These are phyloP conservation scores for Pristis pectinata DNA, from an alignment of 2,797 vertebrate genomes.

Conservation along the genomic window DNA sequence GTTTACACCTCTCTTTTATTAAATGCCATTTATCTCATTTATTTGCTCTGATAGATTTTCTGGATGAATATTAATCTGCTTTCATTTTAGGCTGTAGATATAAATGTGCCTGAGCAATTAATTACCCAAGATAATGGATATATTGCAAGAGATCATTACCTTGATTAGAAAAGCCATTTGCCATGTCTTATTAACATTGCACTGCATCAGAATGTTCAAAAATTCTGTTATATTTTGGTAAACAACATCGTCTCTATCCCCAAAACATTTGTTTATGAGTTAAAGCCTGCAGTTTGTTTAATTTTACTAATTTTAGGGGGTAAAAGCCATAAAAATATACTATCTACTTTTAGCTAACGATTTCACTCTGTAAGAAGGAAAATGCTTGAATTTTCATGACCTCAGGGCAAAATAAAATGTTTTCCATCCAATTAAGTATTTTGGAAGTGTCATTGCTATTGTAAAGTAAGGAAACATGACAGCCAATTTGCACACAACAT, in stretches of 20 bases:
- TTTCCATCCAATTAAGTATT: not conserved
- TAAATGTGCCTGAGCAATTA: conserved; percentile 33
- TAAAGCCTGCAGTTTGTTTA: not conserved
- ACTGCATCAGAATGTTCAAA: conserved; percentile 11
- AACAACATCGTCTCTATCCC: not conserved
- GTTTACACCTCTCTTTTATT: conserved; percentile 21
- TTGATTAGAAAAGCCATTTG: conserved; percentile 33
- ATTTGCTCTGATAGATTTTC: conserved; percentile 35
- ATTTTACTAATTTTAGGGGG: not conserved
- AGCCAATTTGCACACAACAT: not conserved
- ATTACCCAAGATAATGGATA: conserved; percentile 32
- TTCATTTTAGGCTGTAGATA: conserved; percentile 28
- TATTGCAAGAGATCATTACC: conserved; percentile 34
- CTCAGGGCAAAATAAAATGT: not conserved
- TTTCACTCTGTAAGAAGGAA: not conserved
- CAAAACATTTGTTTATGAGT: not conserved
- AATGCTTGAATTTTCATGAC: not conserved
- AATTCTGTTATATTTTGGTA: not conserved
- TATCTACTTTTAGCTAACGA: not conserved
- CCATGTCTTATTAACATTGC: not conserved
- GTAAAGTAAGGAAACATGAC: not conserved
- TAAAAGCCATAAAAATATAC: not conserved
- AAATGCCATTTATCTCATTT: conserved; percentile 38
- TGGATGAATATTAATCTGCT: conserved; percentile 35
- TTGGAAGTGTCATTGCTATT: not conserved